Evolutionary conservation across 2,797 vertebrate genomes (phyloP).

Genomic region (Fistularia tabacaria): DNA sequence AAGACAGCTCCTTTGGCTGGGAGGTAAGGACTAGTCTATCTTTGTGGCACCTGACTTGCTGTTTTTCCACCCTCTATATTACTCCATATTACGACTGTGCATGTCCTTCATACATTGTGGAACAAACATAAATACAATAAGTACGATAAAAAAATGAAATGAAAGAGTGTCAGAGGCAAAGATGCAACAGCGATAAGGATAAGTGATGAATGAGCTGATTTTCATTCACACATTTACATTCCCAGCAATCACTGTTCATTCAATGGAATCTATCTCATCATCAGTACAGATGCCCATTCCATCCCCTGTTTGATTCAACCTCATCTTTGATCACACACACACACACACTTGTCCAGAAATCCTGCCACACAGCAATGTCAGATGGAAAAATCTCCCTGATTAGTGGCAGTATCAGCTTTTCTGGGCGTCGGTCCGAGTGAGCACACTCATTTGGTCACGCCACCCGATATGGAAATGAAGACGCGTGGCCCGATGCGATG

Average conservation of each 20-base stretch:
- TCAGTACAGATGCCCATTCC: conserved; percentile 32
- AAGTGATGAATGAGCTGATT: conserved; percentile 26
- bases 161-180: conserved; percentile 1
- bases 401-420: conserved; percentile 74
- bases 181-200: conserved; percentile 14
- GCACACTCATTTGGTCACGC: conserved; percentile 78
- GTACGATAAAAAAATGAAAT: neutral
- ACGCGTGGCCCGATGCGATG: conserved; percentile 62
- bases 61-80: neutral
- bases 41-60: neutral
- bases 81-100: too few species aligned
- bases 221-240: conserved; percentile 24
- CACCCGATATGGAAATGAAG: conserved; percentile 78
- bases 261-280: conserved; percentile 34
- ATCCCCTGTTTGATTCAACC: conserved; percentile 41
- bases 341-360: conserved; percentile 33
- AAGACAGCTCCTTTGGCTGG: conserved; percentile 92
- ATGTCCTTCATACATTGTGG: neutral
- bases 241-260: conserved; percentile 37
- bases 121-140: conserved; percentile 12
- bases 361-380: conserved; percentile 44
- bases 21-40: conserved; percentile 81
- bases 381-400: conserved; percentile 74
- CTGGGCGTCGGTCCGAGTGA: conserved; percentile 57
- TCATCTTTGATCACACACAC: conserved; percentile 41